Evolutionary conservation across 2,888 invertebrate genomes (phyloP).

Genomic region (Uropetala carovei): DNA sequence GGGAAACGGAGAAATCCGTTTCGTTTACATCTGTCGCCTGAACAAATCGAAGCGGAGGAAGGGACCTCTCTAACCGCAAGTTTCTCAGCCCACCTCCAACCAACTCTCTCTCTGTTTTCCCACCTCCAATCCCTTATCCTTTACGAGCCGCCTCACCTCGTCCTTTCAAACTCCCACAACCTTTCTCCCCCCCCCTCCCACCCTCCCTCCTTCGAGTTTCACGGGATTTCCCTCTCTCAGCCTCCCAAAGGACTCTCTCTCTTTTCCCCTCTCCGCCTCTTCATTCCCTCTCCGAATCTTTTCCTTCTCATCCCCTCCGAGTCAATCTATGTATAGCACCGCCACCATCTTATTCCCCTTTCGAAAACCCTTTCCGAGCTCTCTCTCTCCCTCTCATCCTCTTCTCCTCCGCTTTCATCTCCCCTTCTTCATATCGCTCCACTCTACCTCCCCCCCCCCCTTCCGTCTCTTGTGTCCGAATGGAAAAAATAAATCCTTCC

Average conservation of each 20-base stretch:
- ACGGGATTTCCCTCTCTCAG: neutral
- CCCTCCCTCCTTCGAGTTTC: neutral
- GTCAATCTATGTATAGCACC: constrained; percentile 10
- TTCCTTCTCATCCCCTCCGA: no score
- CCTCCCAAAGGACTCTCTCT: no score
- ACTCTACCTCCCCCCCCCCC: no score
- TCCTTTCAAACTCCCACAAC: neutral
- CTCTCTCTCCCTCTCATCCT: no score
- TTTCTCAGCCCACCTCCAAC: neutral
- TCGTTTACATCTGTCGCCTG: no score
- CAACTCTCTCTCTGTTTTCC: neutral
- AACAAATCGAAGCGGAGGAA: no score
- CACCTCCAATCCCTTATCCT: neutral
- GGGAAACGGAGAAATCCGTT: no score
- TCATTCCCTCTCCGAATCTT: no score
- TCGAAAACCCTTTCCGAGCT: neutral
- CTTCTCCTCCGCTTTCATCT: no score
- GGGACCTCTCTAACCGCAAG: neutral
- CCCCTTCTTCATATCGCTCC: no score
- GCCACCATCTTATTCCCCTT: neutral
- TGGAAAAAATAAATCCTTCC: neutral
- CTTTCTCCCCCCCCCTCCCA: neutral
- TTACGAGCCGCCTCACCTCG: neutral
- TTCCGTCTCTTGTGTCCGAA: neutral
- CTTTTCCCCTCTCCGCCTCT: no score